A percentile compares a stretch with the other conserved stretches of the same genome.
Conservation (phyloP, 1,140 invertebrate genomes). For the Zaprionus gabonicus region DNA sequence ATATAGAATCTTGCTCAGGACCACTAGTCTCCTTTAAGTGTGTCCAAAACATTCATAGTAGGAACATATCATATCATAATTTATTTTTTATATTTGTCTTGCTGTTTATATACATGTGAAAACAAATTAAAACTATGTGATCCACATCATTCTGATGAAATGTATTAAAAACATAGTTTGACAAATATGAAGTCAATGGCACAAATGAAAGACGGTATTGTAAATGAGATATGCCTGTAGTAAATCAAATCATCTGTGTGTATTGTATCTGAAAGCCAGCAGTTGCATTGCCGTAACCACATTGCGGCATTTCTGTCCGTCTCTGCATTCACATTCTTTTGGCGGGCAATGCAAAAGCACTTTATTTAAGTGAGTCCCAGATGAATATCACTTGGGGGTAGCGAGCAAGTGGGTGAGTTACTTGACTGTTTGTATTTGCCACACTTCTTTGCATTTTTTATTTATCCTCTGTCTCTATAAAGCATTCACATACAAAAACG, state of each 20-base stretch:
- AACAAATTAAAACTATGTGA: too few relatives aligned
- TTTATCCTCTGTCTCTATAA: conserved; percentile 67
- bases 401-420: conserved; percentile 15
- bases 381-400: conserved; percentile 77
- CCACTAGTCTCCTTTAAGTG: too few relatives aligned
- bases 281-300: conserved; percentile 29
- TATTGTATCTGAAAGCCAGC: background rate
- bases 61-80: too few relatives aligned
- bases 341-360: conserved; percentile 82
- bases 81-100: too few relatives aligned
- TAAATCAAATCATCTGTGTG: conserved; percentile 72
- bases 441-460: conserved; percentile 73
- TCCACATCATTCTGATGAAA: background rate
- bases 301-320: conserved; percentile 60
- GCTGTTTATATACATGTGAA: too few relatives aligned
- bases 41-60: too few relatives aligned
- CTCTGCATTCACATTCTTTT: conserved; percentile 57
- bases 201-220: conserved; percentile 42
- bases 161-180: conserved; percentile 35
- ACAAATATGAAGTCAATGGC: conserved; percentile 41
- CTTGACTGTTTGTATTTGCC: conserved; percentile 75
- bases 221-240: conserved; percentile 57
- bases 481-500: conserved; percentile 46
- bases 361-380: conserved; percentile 84
- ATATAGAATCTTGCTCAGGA: too few relatives aligned